These are phyloP conservation scores for Harpalus rufipes DNA, from an alignment of 2,888 invertebrate species.

Conservation along the genomic window DNA sequence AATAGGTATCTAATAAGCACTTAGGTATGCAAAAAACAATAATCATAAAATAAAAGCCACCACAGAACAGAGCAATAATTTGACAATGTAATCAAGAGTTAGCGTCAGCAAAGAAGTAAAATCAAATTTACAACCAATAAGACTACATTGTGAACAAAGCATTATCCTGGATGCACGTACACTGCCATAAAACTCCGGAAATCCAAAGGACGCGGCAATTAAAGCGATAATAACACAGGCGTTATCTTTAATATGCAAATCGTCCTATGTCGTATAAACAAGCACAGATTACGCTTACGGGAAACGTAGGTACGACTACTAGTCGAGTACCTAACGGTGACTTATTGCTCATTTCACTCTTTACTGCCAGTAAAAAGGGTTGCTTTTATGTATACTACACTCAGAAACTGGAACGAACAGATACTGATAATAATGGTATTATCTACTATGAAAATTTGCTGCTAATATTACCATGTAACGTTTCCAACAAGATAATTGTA, in stretches of 20 bases:
- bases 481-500: too few relatives aligned
- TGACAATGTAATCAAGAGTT: conserved; percentile 46
- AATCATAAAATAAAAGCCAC: conserved; percentile 38
- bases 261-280: conserved; percentile 32
- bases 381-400: neutral
- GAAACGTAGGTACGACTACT: neutral
- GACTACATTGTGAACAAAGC: conserved; percentile 49
- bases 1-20: neutral
- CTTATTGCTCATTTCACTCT: conserved; percentile 29
- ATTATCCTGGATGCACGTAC: conserved; percentile 38
- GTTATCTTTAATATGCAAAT: conserved; percentile 60
- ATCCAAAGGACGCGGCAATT: conserved; percentile 53
- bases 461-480: too few relatives aligned
- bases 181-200: conserved; percentile 40
- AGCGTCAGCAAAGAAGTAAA: conserved; percentile 50
- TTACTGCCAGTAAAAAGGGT: conserved; percentile 12
- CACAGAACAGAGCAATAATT: conserved; percentile 21
- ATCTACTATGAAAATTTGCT: too few relatives aligned
- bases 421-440: too few relatives aligned
- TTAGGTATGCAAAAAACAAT: conserved; percentile 30
- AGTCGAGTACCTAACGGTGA: conserved; percentile 19
- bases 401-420: neutral
- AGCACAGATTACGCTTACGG: conserved; percentile 18
- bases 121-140: conserved; percentile 55
- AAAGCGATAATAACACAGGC: conserved; percentile 52